phyloP scores from a whole-genome alignment of 2,888 invertebrate genomes.

The Pristionchus mayeri region DNA sequence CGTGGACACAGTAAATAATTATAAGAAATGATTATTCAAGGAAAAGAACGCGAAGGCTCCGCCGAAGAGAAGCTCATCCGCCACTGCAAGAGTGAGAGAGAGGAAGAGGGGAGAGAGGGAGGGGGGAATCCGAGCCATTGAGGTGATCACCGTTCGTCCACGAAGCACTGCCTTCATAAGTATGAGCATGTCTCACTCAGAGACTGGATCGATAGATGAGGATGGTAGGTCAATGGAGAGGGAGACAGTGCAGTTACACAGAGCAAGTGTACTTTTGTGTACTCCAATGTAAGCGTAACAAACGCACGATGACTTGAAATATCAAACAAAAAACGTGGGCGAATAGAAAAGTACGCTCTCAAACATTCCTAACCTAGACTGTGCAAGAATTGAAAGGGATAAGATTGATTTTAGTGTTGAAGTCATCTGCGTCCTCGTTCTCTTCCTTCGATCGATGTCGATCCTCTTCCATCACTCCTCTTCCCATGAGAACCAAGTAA shows the following conservation, averaged over 20 bases:
- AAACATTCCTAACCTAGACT: too few species aligned
- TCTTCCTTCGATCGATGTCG: conserved; percentile 14
- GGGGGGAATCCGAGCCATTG: too few species aligned
- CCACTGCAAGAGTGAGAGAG: neutral
- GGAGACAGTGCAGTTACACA: neutral
- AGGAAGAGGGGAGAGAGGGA: too few species aligned
- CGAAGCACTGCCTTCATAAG: neutral
- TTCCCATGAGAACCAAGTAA: neutral
- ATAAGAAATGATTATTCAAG: neutral
- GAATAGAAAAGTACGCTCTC: too few species aligned
- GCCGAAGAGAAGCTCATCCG: neutral
- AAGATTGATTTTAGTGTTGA: neutral
- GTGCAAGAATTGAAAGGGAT: neutral
- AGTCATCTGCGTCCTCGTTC: neutral
- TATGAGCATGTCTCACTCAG: conserved; percentile 3
- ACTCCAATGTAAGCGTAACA: too few species aligned
- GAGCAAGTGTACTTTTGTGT: neutral
- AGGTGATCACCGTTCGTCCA: conserved; percentile 8
- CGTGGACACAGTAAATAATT: too few species aligned
- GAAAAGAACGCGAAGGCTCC: neutral
- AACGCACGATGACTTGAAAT: too few species aligned
- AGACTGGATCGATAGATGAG: neutral
- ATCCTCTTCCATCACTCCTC: conserved; percentile 2
- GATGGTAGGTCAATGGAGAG: neutral
- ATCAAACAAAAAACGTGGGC: too few species aligned